Percentiles rank a stretch among this genome's conserved stretches.
phyloP scores from a whole-genome alignment of 2,113 vertebrate species.

The Coptodon bakossiorum region DNA sequence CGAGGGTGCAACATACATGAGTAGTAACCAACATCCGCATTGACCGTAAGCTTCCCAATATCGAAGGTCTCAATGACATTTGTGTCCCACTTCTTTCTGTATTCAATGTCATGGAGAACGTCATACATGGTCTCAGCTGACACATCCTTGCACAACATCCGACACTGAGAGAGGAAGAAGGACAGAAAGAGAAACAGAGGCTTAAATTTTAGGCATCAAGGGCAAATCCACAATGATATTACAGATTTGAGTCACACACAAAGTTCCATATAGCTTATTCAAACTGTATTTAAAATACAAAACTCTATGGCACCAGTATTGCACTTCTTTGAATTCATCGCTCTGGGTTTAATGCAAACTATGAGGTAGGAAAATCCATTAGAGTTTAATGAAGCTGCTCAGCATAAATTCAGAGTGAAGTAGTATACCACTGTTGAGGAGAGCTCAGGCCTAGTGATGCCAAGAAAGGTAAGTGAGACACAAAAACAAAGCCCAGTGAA shows the following conservation, averaged over 20 bases:
- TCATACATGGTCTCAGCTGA: conserved; percentile 87
- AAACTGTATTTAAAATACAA: neutral
- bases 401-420: neutral
- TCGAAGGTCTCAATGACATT: conserved; percentile 97
- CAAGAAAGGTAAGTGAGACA: neutral
- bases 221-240: neutral
- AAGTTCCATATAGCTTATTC: neutral
- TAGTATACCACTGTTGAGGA: neutral
- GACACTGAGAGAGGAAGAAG: conserved; percentile 72
- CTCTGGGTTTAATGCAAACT: neutral
- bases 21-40: conserved; percentile 92
- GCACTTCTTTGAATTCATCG: neutral
- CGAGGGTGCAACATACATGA: conserved; percentile 72
- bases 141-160: conserved; percentile 84
- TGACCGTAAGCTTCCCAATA: conserved; percentile 90
- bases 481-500: neutral
- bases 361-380: neutral
- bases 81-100: conserved; percentile 89
- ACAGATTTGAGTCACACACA: neutral
- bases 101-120: conserved; percentile 91
- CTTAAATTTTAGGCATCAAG: neutral
- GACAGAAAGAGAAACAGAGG: neutral
- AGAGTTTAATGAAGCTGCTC: neutral
- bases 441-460: neutral
- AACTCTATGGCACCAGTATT: neutral